phyloP scores from a whole-genome alignment of 1,140 invertebrate species.

The Ctenoplectra terminalis region DNA sequence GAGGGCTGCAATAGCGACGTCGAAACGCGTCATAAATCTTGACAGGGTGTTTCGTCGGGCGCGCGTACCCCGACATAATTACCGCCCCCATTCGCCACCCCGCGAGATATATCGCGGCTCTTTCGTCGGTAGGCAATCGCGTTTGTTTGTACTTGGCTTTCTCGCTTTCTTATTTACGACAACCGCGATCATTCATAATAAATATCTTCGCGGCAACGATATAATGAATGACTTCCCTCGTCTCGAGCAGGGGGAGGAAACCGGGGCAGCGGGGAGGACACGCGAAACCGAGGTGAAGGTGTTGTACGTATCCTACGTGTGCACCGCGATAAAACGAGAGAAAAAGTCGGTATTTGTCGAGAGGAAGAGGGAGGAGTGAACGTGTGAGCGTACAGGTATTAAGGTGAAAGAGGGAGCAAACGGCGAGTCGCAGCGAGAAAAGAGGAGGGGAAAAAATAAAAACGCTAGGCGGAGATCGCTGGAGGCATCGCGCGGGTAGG shows the following conservation, averaged over 20 bases:
- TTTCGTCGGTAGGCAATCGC: constrained; percentile 46
- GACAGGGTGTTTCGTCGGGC: background rate
- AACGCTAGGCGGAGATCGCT: constrained; percentile 51
- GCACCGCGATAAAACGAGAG: constrained; percentile 1
- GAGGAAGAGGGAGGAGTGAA: background rate
- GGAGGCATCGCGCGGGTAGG: constrained; percentile 53
- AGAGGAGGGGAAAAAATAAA: constrained; percentile 19
- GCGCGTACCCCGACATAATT: constrained; percentile 63
- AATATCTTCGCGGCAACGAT: constrained; percentile 60
- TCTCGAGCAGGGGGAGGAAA: background rate
- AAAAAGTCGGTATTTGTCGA: constrained; percentile 8
- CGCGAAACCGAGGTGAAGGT: background rate
- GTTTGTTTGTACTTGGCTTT: constrained; percentile 51
- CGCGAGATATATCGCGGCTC: constrained; percentile 41
- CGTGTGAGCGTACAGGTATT: background rate
- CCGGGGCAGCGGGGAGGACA: background rate
- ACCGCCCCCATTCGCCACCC: constrained; percentile 60
- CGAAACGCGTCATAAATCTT: constrained; percentile 53
- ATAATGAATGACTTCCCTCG: constrained; percentile 55
- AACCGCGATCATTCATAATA: constrained; percentile 60
- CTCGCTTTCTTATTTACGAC: constrained; percentile 61
- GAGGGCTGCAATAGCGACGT: background rate
- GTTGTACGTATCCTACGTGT: background rate
- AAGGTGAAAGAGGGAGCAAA: background rate
- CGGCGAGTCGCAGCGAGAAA: background rate